Percentiles rank a stretch among this genome's conserved stretches.
Conservation (phyloP, 2,888 invertebrate genomes). For the Lasioglossum oenotherae region DNA sequence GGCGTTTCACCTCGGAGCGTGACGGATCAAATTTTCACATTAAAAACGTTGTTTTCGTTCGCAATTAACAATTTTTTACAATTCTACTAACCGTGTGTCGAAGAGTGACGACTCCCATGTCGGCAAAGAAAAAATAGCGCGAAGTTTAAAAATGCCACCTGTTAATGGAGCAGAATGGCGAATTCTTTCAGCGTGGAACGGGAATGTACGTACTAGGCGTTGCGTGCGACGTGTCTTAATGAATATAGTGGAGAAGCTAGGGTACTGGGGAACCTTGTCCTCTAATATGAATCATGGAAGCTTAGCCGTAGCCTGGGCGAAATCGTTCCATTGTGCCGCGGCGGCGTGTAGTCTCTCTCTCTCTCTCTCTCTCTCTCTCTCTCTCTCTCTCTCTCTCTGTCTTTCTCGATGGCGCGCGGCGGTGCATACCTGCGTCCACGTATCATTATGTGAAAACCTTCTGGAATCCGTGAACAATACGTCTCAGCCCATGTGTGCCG, state of each 20-base stretch:
- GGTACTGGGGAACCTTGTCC: constrained; percentile 40
- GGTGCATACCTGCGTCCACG: constrained; percentile 46
- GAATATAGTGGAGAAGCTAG: constrained; percentile 17
- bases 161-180: neutral
- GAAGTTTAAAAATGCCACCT: too few species aligned
- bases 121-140: too few species aligned
- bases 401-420: neutral
- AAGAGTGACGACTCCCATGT: too few species aligned
- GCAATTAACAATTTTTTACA: too few species aligned
- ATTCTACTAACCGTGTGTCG: too few species aligned
- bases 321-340: constrained; percentile 55
- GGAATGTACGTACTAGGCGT: neutral
- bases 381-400: neutral
- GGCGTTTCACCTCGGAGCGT: too few species aligned
- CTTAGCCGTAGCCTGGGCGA: constrained; percentile 28
- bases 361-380: neutral
- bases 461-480: constrained; percentile 58
- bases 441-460: constrained; percentile 64
- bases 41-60: too few species aligned
- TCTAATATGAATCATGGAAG: constrained; percentile 44
- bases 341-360: constrained; percentile 7
- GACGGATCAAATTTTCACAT: too few species aligned
- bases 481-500: constrained; percentile 39
- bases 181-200: neutral
- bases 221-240: constrained; percentile 7